Conservation (phyloP, 2,797 vertebrate genomes). For the Manis crassicaudata region DNA sequence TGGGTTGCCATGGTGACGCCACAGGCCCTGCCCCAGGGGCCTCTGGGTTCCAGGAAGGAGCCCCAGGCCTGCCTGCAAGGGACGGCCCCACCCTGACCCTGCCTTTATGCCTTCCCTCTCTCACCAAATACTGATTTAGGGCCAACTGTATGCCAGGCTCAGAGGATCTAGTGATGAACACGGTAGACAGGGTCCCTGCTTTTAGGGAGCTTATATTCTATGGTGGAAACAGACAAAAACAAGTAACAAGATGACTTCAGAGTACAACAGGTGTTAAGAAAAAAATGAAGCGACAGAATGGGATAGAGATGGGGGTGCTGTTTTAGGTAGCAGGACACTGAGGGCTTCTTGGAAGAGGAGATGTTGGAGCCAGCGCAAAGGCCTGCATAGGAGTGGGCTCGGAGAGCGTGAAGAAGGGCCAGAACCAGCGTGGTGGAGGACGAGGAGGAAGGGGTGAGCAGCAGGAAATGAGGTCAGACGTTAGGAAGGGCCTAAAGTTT, state of each 20-base stretch:
- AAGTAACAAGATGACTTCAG: not conserved
- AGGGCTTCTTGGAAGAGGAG: not conserved
- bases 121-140: not conserved
- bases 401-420: not conserved
- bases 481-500: not conserved
- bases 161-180: not conserved
- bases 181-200: not conserved
- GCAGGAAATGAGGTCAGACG: not conserved
- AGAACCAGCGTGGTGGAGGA: not conserved
- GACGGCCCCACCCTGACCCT: not conserved
- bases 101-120: not conserved
- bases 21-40: constrained; percentile 60
- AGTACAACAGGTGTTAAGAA: accelerated
- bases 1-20: constrained; percentile 60
- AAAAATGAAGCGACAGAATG: not conserved
- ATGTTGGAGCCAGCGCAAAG: not conserved
- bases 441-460: not conserved
- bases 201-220: not conserved
- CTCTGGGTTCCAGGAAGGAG: constrained; percentile 71
- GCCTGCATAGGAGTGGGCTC: not conserved
- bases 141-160: not conserved
- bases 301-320: not conserved
- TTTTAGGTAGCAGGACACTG: not conserved
- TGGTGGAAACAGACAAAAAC: not conserved
- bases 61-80: not conserved